Evolutionary conservation across 2,888 invertebrate species (phyloP).

Genomic region (Kuschelorhynchus macadamiae): DNA sequence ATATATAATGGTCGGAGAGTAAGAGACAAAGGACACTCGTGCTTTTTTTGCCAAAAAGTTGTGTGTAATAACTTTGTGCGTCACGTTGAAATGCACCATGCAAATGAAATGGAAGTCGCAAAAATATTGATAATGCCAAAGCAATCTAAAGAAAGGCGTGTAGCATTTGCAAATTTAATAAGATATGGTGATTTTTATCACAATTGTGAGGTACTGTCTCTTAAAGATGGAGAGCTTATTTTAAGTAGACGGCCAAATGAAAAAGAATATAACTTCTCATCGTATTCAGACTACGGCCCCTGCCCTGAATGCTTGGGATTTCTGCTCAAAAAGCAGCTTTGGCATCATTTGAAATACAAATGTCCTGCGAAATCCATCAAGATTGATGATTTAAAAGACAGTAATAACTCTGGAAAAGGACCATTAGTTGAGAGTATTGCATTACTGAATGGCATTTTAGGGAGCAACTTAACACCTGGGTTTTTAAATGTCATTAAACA

Average conservation of each 20-base stretch:
- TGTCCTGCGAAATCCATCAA: neutral
- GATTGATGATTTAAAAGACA: neutral
- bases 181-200: constrained; percentile 43
- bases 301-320: constrained; percentile 45
- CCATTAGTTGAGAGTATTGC: constrained; percentile 29
- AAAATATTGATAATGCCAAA: constrained; percentile 34
- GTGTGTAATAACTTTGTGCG: constrained; percentile 20
- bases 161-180: constrained; percentile 12
- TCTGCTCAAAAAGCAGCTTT: constrained; percentile 42
- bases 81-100: constrained; percentile 29
- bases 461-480: constrained; percentile 1
- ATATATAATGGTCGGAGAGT: too few relatives aligned
- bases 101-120: constrained; percentile 36
- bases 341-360: constrained; percentile 44
- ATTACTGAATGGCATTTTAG: constrained; percentile 36
- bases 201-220: constrained; percentile 38
- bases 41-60: too few relatives aligned
- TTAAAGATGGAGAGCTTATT: constrained; percentile 36
- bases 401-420: neutral
- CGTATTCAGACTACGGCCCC: constrained; percentile 41
- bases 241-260: constrained; percentile 36
- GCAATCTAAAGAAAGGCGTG: constrained; percentile 30
- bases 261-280: constrained; percentile 32
- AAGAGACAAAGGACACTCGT: too few relatives aligned
- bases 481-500: constrained; percentile 29